Evolutionary conservation across 2,888 invertebrate genomes (phyloP).

Genomic region (Cryptocephalus primarius): DNA sequence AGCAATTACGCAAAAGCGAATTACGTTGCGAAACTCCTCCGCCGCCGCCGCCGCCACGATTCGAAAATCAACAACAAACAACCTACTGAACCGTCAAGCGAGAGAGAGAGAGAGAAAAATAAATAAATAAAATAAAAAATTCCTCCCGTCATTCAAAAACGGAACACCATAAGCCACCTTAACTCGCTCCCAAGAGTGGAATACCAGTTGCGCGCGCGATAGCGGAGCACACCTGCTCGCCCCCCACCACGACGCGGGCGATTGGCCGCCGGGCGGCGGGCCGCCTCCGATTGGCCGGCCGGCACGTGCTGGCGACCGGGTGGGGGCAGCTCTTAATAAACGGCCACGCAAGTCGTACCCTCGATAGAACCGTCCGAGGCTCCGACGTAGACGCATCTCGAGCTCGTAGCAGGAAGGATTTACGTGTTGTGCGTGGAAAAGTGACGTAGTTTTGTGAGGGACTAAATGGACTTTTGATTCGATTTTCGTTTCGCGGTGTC

Average conservation of each 20-base stretch:
- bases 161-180: conserved; percentile 18
- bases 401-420: too few species aligned
- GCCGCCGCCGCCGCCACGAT: too few species aligned
- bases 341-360: conserved; percentile 20
- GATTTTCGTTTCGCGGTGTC: conserved; percentile 2
- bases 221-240: conserved; percentile 35
- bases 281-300: conserved; percentile 27
- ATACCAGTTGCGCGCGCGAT: conserved; percentile 8
- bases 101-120: too few species aligned
- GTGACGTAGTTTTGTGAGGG: not conserved
- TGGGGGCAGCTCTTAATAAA: conserved; percentile 30
- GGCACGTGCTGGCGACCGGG: conserved; percentile 34
- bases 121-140: not conserved
- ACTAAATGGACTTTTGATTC: conserved; percentile 2
- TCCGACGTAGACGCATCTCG: conserved; percentile 11
- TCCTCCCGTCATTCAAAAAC: not conserved
- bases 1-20: too few species aligned
- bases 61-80: too few species aligned
- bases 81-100: too few species aligned
- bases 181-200: conserved; percentile 1
- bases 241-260: conserved; percentile 14
- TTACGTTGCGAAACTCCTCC: too few species aligned
- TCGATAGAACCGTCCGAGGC: conserved; percentile 26
- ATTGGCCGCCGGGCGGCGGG: conserved; percentile 24
- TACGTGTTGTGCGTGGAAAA: not conserved